A percentile compares a stretch with the other conserved stretches of the same genome.
Evolutionary conservation across 2,888 invertebrate species (phyloP).

Genomic region (Aphidoletes aphidimyza): DNA sequence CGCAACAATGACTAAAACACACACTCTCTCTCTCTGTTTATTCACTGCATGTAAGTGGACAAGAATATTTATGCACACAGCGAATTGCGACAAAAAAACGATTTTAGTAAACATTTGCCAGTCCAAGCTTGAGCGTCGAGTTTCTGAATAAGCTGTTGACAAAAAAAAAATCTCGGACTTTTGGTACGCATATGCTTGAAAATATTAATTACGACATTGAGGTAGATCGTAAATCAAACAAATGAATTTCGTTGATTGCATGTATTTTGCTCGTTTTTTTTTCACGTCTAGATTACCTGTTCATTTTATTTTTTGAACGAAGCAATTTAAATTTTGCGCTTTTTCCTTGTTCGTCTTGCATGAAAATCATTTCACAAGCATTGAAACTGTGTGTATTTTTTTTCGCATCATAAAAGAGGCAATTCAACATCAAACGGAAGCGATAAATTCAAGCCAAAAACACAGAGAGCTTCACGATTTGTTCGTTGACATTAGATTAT

Average conservation of each 20-base stretch:
- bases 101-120: conserved; percentile 16
- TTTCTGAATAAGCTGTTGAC: background rate
- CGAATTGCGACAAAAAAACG: conserved; percentile 21
- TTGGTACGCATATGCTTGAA: background rate
- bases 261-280: background rate
- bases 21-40: no score
- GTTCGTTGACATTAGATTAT: conserved; percentile 1
- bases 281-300: background rate
- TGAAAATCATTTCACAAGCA: background rate
- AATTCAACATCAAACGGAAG: background rate
- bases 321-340: background rate
- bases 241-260: background rate
- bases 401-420: background rate
- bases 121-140: background rate
- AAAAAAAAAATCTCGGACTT: background rate
- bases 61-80: background rate
- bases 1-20: conserved; percentile 13
- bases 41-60: background rate
- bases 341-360: background rate
- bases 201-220: background rate
- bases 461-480: background rate
- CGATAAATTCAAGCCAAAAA: background rate
- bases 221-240: conserved; percentile 19
- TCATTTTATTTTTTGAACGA: no score
- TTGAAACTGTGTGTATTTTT: background rate